Base-by-base conservation (phyloP, 2,113 vertebrate genomes). In the Eolophus roseicapilla region DNA sequence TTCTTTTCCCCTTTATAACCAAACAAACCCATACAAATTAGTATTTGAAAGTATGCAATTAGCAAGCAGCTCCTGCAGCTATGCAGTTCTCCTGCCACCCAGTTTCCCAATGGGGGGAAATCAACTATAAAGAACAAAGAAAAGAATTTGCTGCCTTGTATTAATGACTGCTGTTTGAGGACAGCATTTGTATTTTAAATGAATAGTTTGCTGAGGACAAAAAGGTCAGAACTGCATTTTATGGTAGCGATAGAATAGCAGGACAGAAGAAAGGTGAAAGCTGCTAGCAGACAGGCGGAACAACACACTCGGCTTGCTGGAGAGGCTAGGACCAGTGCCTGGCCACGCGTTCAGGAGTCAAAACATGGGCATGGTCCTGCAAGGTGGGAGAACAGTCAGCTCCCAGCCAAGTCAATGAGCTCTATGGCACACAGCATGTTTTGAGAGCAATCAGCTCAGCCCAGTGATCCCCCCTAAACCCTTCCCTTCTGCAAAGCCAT, bases 11-110 rank as follows among this genome's bases (percentile, higher is more conserved):
- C 73, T 93, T 94, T 88, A 62, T 95, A 83, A 95, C 88, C 83
- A 97, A 98, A 86, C 96, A 86, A 92, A 96, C 90, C 88, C 95
- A 71, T 88, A 93, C 86, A 97, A 97, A 97, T 96, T 97, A 96
- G 93, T 96, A 76, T 95, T 96, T 96, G 92, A 96, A 98, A 98
- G 96, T 93, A 97, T 95, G 97, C 92, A 97, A 97, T 98, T 98
- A 97, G 96, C 94, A 96, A 87, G 92, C 92, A 95, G 94, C 94
- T 97, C 86, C 90, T 90, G 86, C 92, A 96, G 96, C 86, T 95
- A 96, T 93, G 97, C 91, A 69, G 96, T 90, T 97, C 95, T 92
- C 91, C 92, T 88, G 92, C 96, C 95, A 96, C 89, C 86, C 88
- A 69, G 77, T 90, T 94, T 96, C 95, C 96, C 95, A 95, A 95